These are phyloP conservation scores for Oikopleura dioica DNA, from an alignment of 23 tunicate species.

Conservation along the genomic window DNA sequence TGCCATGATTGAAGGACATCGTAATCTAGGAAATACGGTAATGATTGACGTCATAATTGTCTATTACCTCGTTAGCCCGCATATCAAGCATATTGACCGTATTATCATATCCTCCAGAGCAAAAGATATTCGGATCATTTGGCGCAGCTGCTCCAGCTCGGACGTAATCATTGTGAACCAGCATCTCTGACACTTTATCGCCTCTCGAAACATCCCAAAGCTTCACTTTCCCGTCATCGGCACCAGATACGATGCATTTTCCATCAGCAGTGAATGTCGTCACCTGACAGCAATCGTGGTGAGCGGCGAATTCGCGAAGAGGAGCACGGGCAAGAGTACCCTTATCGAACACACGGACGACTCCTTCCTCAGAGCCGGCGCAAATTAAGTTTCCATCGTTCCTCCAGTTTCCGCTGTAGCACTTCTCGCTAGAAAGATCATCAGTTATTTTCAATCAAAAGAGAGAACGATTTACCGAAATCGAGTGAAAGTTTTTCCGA, in stretches of 20 bases:
- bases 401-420: not conserved
- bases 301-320: not conserved
- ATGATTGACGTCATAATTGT: too few species aligned
- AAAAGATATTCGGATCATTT: constrained; percentile 13
- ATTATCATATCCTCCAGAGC: constrained; percentile 12
- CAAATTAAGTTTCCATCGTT: not conserved
- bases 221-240: not conserved
- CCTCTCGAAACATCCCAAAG: not conserved
- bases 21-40: not conserved
- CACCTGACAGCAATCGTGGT: not conserved
- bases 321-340: not conserved
- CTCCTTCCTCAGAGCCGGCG: constrained; percentile 3
- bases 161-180: not conserved
- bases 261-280: constrained; percentile 6
- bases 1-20: constrained; percentile 1
- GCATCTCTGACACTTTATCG: not conserved
- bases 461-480: not conserved
- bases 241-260: not conserved
- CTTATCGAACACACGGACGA: constrained; percentile 2
- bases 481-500: not conserved
- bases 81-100: not conserved
- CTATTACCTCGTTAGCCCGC: constrained; percentile 1
- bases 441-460: too few species aligned
- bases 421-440: too few species aligned
- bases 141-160: constrained; percentile 7